Evolutionary conservation across 1,140 invertebrate species (phyloP), one percentile per base, ranked within the genome.

Genomic region (Thaumetopoea pityocampa): DNA sequence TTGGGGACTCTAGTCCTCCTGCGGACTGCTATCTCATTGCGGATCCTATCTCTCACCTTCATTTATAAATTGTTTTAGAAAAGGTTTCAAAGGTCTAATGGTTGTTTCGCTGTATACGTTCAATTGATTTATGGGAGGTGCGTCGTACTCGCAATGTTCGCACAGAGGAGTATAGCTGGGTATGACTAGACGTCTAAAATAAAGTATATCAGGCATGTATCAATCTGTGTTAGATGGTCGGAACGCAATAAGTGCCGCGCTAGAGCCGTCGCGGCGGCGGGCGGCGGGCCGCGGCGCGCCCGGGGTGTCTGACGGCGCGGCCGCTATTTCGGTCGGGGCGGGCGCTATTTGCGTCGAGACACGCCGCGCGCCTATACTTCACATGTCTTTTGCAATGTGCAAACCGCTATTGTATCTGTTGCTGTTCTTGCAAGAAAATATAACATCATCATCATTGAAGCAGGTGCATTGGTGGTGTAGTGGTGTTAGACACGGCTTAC

Each of bases 281-380:
- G 12, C 37, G 42, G 34, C 45, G 48, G n/a, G n/a, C n/a, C n/a
- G 30, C 44, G 42, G 33, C 18, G 49, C 45, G 55, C 53, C 59
- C 64, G 54, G 68, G 69, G 65, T 71, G 66, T 67, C 59, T 70
- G 70, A 76, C 71, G 67, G 65, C 67, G 59, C 46, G 63, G n/a
- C 46, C 70, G 60, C 64, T 76, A 78, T 73, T 80, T 80, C 61
- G 47, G 69, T 58, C 62, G 36, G 64, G 40, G 57, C n/a, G n/a
- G n/a, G n/a, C n/a, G n/a, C n/a, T 73, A 77, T 80, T 76, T 73
- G 67, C 67, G 69, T 55, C 66, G 55, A 62, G 58, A 52, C 62
- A 24, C 35, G 36, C 28, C 23, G 35, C 34, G 55, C 55, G 60
- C 51, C 58, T 52, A 62, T 59, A 58, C 55, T 62, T 60, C 59